Base-by-base conservation (phyloP, 2,797 vertebrate genomes). In the Psittacula derbiana region DNA sequence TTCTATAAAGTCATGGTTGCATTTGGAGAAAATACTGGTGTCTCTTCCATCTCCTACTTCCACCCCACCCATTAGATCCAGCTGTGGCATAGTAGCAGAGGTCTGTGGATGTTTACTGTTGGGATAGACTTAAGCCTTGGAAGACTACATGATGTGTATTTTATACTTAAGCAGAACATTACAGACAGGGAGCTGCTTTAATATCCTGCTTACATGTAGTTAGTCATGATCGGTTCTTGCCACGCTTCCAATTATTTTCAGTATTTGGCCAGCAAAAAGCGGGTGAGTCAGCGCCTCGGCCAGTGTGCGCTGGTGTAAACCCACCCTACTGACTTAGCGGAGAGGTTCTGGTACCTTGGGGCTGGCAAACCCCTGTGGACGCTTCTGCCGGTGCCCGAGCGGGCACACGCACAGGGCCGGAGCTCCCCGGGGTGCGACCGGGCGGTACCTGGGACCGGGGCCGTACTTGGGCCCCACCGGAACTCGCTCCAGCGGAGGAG, bases 301-400 rank as follows among this genome's bases (percentile, higher is more conserved):
- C 2, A 5, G 13, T 3, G 38, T 7, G 1, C 3, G 0, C 1
- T 9, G 50, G 8, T 18, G 0, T 40, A 16, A 75, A 80, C 30
- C 43, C 27, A 16, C 79, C 38, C 15, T 65, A 3, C 33, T 4
- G 40, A 6, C 16, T 31, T 6, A 6, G 31, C 11, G 6, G 73
- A 6, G 12, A 4, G 31, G 46, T 50, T 79, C 25, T 13, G 60
- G 21, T 30, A 12, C 31, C 36, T 16, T 3, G 41, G 44, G 49
- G 23, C 83, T 33, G n/a, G 21, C 55, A 57, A 57, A 6, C 12
- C 44, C 27, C 41, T 44, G 73, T 1, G n/a, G 28, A 10, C 19
- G 24, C 44, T 49, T 10, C 41, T 17, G 24, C 7, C 11, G 78
- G 47, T 25, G n/a, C 33, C 23, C 53, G 53, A 33, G n/a, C 13